A percentile compares a stretch with the other conserved stretches of the same genome.
Evolutionary conservation across 2,113 vertebrate genomes (phyloP).

Genomic region (Lathamus discolor): DNA sequence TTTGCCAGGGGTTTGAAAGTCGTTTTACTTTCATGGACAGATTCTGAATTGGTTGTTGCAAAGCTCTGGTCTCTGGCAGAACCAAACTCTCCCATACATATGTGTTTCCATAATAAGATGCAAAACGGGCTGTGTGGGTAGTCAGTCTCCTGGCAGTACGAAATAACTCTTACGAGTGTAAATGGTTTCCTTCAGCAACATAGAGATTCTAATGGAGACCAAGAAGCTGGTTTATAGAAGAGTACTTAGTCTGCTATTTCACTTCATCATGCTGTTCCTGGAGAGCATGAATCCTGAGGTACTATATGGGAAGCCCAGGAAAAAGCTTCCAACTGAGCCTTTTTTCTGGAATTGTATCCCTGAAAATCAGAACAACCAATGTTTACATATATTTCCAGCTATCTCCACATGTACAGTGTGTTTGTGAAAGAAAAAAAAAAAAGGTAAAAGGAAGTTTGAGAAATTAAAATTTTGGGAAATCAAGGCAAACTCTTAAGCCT

Average conservation of each 20-base stretch:
- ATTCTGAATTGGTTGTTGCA: background rate
- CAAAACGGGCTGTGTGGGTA: no score
- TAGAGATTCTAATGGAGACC: rapidly evolving
- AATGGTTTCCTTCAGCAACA: background rate
- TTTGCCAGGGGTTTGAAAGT: background rate
- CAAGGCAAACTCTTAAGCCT: background rate
- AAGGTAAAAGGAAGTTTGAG: background rate
- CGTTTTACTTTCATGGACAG: background rate
- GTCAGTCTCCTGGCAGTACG: background rate
- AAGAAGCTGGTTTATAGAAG: background rate
- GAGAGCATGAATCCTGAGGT: background rate
- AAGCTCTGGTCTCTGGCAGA: background rate
- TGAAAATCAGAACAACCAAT: background rate
- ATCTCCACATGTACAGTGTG: background rate
- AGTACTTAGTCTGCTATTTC: background rate
- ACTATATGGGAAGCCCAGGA: background rate
- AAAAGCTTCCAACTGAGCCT: background rate
- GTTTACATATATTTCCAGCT: background rate
- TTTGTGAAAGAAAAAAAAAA: background rate
- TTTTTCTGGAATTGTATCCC: background rate
- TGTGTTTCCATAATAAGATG: background rate
- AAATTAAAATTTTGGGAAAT: background rate
- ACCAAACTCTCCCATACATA: background rate
- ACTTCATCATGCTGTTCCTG: background rate
- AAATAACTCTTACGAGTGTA: background rate